Percentiles rank a stretch among this genome's conserved stretches.
These are phyloP conservation scores for Leptogaster cylindrica DNA, from an alignment of 2,888 invertebrate genomes.

Conservation along the genomic window DNA sequence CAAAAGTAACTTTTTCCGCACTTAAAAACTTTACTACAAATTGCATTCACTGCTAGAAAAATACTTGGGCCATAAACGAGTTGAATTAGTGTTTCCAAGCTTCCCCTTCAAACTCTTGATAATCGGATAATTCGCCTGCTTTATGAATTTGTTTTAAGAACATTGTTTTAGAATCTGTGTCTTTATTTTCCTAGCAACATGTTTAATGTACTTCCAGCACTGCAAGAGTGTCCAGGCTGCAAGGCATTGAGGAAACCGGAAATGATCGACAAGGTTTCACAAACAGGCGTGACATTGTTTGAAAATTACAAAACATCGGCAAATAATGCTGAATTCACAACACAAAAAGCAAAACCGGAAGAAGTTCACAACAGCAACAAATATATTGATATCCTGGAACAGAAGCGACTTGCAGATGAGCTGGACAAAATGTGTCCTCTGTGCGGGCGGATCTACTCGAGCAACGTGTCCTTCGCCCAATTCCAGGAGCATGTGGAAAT, in stretches of 20 bases:
- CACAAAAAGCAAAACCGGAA: neutral
- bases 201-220: slow-evolving; percentile 48
- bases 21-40: too few species aligned
- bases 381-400: slow-evolving; percentile 58
- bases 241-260: slow-evolving; percentile 56
- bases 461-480: slow-evolving; percentile 66
- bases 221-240: slow-evolving; percentile 56
- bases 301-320: neutral
- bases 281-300: slow-evolving; percentile 54
- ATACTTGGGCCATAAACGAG: too few species aligned
- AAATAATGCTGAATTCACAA: neutral
- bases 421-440: slow-evolving; percentile 74
- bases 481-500: slow-evolving; percentile 79
- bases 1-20: neutral
- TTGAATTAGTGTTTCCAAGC: too few species aligned
- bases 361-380: slow-evolving; percentile 18
- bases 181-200: neutral
- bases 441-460: slow-evolving; percentile 71
- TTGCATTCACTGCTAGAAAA: too few species aligned
- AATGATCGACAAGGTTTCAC: slow-evolving; percentile 60
- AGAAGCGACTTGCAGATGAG: slow-evolving; percentile 56
- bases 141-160: too few species aligned
- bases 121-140: too few species aligned
- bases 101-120: too few species aligned
- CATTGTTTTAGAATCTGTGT: too few species aligned